Evolutionary conservation across 2,797 vertebrate species (phyloP), one percentile per base, ranked within the genome.

Genomic region (Anguilla marmorata): DNA sequence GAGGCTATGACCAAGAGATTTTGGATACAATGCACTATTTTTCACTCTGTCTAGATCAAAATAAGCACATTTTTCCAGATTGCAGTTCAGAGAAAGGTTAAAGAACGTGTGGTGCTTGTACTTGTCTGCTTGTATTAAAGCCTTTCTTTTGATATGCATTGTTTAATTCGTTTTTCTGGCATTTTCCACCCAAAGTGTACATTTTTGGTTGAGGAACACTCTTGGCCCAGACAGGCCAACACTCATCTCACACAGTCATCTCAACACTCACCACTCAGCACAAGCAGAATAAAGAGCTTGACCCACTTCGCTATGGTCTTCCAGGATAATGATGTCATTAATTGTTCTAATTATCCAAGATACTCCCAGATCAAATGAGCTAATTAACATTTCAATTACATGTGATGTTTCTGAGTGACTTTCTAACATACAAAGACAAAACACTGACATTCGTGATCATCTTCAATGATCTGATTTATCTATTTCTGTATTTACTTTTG

Each of bases 341-440:
- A 86, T 88, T 83, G 83, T 27, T 50, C 58, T 86, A 83, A 88
- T 86, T 84, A 88, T 54, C 54, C n/a, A 45, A 88, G 48, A 88
- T 72, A 88, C n/a, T 80, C 58, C 74, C 79, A 45, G 33, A 88
- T 86, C 56, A 27, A 88, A 86, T 54, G 63, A 85, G 30, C 85
- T 86, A 82, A 83, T 88, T 86, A 88, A 86, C 76, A 69, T 86
- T 69, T 88, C 66, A 88, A 85, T 88, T 79, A 84, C 45, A 50
- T 76, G 66, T 85, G 63, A 21, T 72, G 52, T 76, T 60, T 19
- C 66, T 48, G 87, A 66, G 60, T 19, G 66, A 52, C 66, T 85
- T 79, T 85, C 83, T 45, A 37, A 60, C 52, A 3, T 24, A 24
- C 76, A 80, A 76, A 83, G 63, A 85, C 87, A 85, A 83, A 21